A percentile compares a stretch with the other conserved stretches of the same genome.
These are phyloP conservation scores for Lepus timidus DNA, from an alignment of 2,113 vertebrate genomes.

Conservation along the genomic window DNA sequence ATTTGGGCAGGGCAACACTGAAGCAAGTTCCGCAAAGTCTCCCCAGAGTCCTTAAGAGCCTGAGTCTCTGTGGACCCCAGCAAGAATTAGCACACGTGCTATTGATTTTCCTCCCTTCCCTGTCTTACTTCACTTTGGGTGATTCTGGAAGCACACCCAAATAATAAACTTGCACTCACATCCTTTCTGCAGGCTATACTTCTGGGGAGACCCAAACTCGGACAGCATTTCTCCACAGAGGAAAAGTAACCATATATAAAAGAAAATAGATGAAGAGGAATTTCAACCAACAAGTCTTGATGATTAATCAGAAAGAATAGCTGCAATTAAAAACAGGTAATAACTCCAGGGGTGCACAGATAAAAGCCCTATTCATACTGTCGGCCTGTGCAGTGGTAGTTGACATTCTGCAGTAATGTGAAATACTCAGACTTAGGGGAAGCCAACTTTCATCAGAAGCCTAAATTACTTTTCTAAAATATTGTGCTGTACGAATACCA, in stretches of 20 bases:
- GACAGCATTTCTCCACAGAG: not conserved
- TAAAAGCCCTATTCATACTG: not conserved
- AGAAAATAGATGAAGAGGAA: not conserved
- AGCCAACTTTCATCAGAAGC: not conserved
- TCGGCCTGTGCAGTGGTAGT: not conserved
- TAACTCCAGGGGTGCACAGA: not conserved
- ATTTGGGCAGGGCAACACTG: not conserved
- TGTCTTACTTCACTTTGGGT: not conserved
- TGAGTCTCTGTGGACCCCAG: not conserved
- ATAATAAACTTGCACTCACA: not conserved
- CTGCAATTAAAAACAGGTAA: not conserved
- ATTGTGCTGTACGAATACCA: not conserved
- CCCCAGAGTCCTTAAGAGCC: not conserved
- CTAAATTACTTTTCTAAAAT: not conserved
- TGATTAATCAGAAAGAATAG: slow-evolving; percentile 27
- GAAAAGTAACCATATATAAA: slow-evolving; percentile 33
- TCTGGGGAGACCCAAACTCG: not conserved
- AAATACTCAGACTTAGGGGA: not conserved
- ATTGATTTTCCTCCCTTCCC: not conserved
- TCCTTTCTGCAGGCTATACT: not conserved
- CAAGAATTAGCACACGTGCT: not conserved
- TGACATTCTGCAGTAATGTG: not conserved
- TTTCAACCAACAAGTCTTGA: not conserved
- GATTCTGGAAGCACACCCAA: not conserved
- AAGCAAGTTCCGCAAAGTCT: not conserved